A percentile compares a stretch with the other conserved stretches of the same genome.
Conservation (phyloP, 2,797 vertebrate species). For the Zenarchopterus dispar region DNA sequence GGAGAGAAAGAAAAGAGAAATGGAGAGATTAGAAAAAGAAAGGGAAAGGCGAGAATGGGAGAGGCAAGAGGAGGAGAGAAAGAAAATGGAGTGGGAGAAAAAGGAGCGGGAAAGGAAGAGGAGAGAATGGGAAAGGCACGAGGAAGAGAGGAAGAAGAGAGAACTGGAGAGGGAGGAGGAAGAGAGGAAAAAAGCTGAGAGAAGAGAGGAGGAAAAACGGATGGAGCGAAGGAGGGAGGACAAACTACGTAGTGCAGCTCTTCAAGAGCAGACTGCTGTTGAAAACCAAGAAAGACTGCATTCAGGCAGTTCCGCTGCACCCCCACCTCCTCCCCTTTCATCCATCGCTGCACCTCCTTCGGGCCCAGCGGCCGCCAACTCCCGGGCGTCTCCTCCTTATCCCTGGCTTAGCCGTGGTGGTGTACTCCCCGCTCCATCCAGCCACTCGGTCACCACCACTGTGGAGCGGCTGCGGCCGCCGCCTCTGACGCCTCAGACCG, state of each 20-base stretch:
- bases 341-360: conserved; percentile 44
- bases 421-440: conserved; percentile 47
- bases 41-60: conserved; percentile 59
- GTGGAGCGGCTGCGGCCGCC: conserved; percentile 78
- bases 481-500: conserved; percentile 85
- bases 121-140: conserved; percentile 60
- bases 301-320: conserved; percentile 44
- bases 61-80: conserved; percentile 52
- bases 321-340: conserved; percentile 72
- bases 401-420: conserved; percentile 83
- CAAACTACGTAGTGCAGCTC: conserved; percentile 41
- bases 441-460: conserved; percentile 30
- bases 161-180: conserved; percentile 47
- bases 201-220: conserved; percentile 54
- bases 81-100: conserved; percentile 61
- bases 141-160: conserved; percentile 56
- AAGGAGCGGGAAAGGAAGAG: conserved; percentile 65
- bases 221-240: conserved; percentile 28
- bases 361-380: conserved; percentile 29
- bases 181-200: conserved; percentile 23
- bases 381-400: conserved; percentile 72
- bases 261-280: conserved; percentile 73
- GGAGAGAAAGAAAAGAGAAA: conserved; percentile 46
- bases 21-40: conserved; percentile 66
- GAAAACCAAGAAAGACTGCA: conserved; percentile 80